Evolutionary conservation across 2,888 invertebrate genomes (phyloP).

Genomic region (Leptarthrus brevirostris): DNA sequence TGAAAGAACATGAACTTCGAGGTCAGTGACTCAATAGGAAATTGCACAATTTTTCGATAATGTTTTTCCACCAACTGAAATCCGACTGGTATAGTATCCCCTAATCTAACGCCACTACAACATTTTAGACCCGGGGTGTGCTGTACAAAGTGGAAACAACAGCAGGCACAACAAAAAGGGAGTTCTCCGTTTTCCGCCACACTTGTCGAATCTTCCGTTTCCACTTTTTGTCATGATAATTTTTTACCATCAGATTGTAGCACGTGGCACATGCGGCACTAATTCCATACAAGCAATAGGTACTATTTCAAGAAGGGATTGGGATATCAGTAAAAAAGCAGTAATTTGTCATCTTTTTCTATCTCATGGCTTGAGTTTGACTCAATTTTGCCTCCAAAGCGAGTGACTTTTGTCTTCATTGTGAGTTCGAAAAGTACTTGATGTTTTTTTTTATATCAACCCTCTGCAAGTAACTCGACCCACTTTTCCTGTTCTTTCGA

Average conservation of each 20-base stretch:
- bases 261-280: conserved; percentile 15
- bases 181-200: conserved; percentile 3
- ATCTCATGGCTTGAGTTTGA: too few species aligned
- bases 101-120: too few species aligned
- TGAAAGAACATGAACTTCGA: not conserved
- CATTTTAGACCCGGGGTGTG: not conserved
- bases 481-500: conserved; percentile 11
- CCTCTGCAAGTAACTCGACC: conserved; percentile 40
- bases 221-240: conserved; percentile 26
- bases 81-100: too few species aligned
- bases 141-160: not conserved
- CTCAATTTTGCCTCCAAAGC: too few species aligned
- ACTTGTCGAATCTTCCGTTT: not conserved
- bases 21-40: conserved; percentile 44
- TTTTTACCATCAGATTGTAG: conserved; percentile 31
- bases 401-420: too few species aligned
- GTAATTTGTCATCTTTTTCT: not conserved
- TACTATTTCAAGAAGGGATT: too few species aligned
- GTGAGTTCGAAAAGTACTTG: not conserved
- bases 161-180: conserved; percentile 29
- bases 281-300: conserved; percentile 3
- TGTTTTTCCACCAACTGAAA: not conserved
- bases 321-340: too few species aligned
- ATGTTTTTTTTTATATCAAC: conserved; percentile 3
- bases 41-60: conserved; percentile 43